These are phyloP conservation scores for Budorcas taxicolor DNA, from an alignment of 2,113 vertebrate species.

Conservation along the genomic window DNA sequence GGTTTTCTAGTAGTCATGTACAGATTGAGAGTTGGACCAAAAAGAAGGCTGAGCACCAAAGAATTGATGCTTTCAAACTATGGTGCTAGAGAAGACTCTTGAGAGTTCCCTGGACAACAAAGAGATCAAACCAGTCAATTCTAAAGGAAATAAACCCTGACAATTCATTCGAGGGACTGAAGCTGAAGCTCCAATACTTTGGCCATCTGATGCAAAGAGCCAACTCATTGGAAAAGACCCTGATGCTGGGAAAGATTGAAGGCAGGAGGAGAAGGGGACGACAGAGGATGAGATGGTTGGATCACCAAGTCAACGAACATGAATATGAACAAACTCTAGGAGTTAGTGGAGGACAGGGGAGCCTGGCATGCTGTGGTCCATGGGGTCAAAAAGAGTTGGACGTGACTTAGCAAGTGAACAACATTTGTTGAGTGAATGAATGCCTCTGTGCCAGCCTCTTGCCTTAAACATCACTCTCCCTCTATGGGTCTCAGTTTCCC, in stretches of 20 bases:
- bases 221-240: background rate
- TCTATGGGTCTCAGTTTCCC: background rate
- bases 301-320: background rate
- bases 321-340: background rate
- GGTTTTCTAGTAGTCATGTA: background rate
- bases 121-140: background rate
- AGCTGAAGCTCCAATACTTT: background rate
- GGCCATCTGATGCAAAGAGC: background rate
- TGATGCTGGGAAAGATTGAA: background rate
- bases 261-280: background rate
- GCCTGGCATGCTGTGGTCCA: background rate
- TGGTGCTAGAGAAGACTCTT: background rate
- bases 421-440: background rate
- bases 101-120: background rate
- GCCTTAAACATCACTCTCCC: background rate
- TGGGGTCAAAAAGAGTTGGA: background rate
- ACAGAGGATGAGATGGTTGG: background rate
- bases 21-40: background rate
- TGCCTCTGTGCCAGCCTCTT: background rate
- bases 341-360: background rate
- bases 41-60: background rate
- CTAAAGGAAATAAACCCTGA: background rate
- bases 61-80: background rate
- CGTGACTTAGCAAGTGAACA: background rate
- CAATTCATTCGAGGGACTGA: background rate